A percentile compares a stretch with the other conserved stretches of the same genome.
phyloP scores from a whole-genome alignment of 2,888 invertebrate species.

The Halocaridina rubra region DNA sequence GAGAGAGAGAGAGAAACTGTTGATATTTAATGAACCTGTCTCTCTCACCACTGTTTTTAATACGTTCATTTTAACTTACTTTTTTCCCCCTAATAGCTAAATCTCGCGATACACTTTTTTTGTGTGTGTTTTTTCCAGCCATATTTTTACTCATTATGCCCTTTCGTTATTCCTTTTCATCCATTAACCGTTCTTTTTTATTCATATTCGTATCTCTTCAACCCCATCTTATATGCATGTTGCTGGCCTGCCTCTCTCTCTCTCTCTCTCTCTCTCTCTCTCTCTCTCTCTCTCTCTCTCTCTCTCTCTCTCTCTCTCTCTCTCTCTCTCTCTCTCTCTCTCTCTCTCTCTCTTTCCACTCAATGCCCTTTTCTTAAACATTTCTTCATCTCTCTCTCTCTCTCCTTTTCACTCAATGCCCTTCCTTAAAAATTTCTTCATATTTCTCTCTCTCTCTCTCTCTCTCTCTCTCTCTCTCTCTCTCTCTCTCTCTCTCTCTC shows the following conservation, averaged over 20 bases:
- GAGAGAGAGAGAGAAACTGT: no score
- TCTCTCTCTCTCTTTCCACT: no score
- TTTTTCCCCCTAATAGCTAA: no score
- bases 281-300: no score
- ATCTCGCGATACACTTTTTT: no score
- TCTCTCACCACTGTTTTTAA: not conserved
- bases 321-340: no score
- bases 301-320: no score
- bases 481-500: not conserved
- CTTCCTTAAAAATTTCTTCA: not conserved
- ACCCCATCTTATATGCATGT: not conserved
- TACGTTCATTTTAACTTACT: not conserved
- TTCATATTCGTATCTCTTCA: not conserved
- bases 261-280: not conserved
- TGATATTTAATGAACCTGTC: not conserved
- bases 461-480: not conserved
- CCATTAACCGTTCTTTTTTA: not conserved
- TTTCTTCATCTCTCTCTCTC: no score
- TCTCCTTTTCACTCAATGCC: not conserved
- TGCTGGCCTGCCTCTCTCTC: not conserved
- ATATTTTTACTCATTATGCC: no score
- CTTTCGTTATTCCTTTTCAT: no score
- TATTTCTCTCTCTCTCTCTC: constrained; percentile 3
- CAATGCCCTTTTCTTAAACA: no score
- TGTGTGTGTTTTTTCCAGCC: no score